A percentile compares a stretch with the other conserved stretches of the same genome.
These are phyloP conservation scores for Nannobrachium achirus DNA, from an alignment of 2,113 vertebrate species.

Conservation along the genomic window DNA sequence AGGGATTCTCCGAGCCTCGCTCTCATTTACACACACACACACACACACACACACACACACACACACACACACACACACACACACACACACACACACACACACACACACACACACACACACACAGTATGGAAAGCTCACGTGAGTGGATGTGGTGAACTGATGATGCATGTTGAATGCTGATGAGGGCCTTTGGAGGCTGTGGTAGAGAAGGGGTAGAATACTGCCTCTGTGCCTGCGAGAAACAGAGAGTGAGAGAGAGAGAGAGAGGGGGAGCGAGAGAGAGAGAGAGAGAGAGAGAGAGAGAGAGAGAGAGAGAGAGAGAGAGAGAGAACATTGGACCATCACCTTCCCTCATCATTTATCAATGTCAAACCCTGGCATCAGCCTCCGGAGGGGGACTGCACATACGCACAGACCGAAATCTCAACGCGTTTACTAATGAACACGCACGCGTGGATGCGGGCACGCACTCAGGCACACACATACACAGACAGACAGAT, in stretches of 20 bases:
- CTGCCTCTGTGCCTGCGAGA: slow-evolving; percentile 58
- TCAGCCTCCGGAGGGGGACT: slow-evolving; percentile 31
- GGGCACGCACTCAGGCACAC: no score
- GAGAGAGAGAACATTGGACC: no score
- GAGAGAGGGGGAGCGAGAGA: not conserved
- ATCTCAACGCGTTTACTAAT: no score
- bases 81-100: slow-evolving; percentile 5
- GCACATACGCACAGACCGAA: not conserved
- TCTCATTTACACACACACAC: slow-evolving; percentile 33
- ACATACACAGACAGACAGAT: no score
- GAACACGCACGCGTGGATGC: no score
- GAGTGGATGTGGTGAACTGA: slow-evolving; percentile 63
- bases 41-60: slow-evolving; percentile 16
- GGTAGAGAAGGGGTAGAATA: slow-evolving; percentile 50
- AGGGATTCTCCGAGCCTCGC: slow-evolving; percentile 54
- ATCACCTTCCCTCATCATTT: slow-evolving; percentile 48
- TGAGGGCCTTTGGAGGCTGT: slow-evolving; percentile 55
- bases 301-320: not conserved
- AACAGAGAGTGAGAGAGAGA: slow-evolving; percentile 22
- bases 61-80: slow-evolving; percentile 11
- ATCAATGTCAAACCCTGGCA: slow-evolving; percentile 55
- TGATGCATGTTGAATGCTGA: slow-evolving; percentile 71
- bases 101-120: slow-evolving; percentile 30
- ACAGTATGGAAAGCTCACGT: slow-evolving; percentile 62
- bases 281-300: not conserved